Percentiles rank a stretch among this genome's conserved stretches.
Conservation (phyloP, 2,113 vertebrate species). For the Centrocercus urophasianus region DNA sequence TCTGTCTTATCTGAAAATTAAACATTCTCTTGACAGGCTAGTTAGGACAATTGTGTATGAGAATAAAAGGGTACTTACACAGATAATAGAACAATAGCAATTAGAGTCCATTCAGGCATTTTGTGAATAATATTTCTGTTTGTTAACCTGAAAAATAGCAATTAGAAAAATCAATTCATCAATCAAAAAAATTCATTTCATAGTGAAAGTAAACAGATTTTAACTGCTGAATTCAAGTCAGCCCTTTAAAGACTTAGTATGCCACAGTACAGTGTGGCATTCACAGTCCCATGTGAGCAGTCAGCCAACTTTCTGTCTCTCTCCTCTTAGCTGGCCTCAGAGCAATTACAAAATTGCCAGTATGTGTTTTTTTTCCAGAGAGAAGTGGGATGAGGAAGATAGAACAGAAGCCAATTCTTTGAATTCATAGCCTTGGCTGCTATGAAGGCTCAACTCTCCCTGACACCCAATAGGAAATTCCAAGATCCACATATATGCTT, state of each 20-base stretch:
- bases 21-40: not conserved
- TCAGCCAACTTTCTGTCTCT: not conserved
- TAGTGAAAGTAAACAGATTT: not conserved
- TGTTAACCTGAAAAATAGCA: conserved; percentile 80
- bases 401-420: not conserved
- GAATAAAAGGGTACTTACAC: conserved; percentile 78
- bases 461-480: not conserved
- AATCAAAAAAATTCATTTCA: not conserved
- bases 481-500: not conserved
- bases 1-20: not conserved
- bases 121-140: conserved; percentile 85
- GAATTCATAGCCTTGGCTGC: not conserved
- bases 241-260: not conserved
- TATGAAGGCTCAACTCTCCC: not conserved
- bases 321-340: not conserved
- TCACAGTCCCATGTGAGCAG: not conserved
- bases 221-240: not conserved
- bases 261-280: not conserved
- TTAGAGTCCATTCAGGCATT: conserved; percentile 82
- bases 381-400: not conserved
- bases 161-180: not conserved
- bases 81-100: conserved; percentile 81
- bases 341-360: not conserved
- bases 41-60: not conserved
- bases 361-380: not conserved